These are phyloP conservation scores for Flabesymbios commensalis DNA, from an alignment of 2,888 invertebrate species.

Conservation along the genomic window DNA sequence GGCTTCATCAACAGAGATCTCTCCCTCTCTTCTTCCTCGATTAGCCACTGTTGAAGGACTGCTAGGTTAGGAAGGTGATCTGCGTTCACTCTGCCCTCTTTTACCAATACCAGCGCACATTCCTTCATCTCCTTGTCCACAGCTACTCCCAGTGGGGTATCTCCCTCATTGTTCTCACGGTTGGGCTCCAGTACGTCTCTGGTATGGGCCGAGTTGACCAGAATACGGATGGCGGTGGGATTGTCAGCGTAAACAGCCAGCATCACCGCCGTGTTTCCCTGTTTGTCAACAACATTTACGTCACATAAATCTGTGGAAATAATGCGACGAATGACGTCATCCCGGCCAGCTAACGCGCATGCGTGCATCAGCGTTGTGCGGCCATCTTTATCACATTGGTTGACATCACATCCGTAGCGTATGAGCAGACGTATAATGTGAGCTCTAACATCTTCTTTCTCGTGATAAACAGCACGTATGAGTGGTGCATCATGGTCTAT, in stretches of 20 bases:
- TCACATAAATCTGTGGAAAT: neutral
- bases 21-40: too few relatives aligned
- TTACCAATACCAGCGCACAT: neutral
- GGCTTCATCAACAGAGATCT: too few relatives aligned
- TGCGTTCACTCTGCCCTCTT: neutral
- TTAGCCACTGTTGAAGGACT: too few relatives aligned
- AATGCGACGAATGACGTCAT: neutral
- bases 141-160: neutral
- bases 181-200: neutral
- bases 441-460: neutral
- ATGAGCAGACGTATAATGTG: neutral
- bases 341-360: neutral
- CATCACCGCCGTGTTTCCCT: neutral
- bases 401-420: neutral
- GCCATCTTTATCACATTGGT: neutral
- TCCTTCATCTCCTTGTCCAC: neutral
- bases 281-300: neutral
- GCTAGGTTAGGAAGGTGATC: too few relatives aligned
- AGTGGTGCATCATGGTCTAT: neutral
- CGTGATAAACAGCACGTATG: neutral
- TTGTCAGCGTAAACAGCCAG: neutral
- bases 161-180: neutral
- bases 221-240: neutral
- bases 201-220: neutral
- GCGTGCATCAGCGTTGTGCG: neutral